A percentile compares a stretch with the other conserved stretches of the same genome.
Conservation (phyloP, 2,888 invertebrate species). For the Tridacna crocea region DNA sequence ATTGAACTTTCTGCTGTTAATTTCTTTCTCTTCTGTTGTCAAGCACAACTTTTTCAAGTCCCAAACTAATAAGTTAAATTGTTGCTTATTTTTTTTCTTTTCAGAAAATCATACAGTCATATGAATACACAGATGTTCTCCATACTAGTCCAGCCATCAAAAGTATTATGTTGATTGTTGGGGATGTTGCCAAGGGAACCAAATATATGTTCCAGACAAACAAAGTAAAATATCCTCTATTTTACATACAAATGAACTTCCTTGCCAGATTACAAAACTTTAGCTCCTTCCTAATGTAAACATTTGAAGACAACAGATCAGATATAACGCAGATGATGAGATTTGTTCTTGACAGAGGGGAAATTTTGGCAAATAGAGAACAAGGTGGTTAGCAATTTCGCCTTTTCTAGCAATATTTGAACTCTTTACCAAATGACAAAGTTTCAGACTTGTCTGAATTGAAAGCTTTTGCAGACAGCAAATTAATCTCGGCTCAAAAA, state of each 20-base stretch:
- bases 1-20: no score
- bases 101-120: constrained; percentile 94
- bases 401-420: background rate
- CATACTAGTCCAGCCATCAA: constrained; percentile 96
- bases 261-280: no score
- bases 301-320: no score
- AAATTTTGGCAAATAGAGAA: no score
- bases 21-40: no score
- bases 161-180: constrained; percentile 96
- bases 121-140: constrained; percentile 94
- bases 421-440: background rate
- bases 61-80: background rate
- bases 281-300: no score
- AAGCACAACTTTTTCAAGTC: background rate
- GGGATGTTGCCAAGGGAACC: constrained; percentile 93
- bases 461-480: background rate
- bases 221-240: constrained; percentile 87
- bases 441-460: background rate
- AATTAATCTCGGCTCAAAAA: no score
- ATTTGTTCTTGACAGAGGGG: no score
- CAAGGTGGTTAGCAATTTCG: no score
- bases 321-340: no score
- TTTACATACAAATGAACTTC: no score
- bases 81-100: constrained; percentile 35
- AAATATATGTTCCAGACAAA: constrained; percentile 97